phyloP scores from a whole-genome alignment of 2,797 vertebrate genomes.

The Gastrophryne carolinensis region DNA sequence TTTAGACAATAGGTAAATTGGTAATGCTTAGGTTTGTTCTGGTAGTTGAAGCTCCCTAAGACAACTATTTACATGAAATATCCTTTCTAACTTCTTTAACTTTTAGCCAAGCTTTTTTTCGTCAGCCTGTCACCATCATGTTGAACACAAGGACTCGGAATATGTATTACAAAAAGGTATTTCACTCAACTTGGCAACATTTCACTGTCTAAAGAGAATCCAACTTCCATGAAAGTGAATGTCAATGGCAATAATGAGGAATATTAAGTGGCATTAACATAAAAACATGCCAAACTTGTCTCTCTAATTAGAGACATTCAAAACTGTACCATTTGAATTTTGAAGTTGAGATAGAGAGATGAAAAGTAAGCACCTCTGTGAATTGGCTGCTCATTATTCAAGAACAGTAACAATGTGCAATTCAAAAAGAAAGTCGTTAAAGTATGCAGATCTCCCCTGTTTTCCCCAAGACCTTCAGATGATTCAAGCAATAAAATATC shows the following conservation, averaged over 20 bases:
- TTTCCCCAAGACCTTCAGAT: constrained; percentile 60
- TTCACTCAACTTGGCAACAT: background rate
- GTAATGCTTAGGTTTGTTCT: too few species aligned
- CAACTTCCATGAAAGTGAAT: constrained; percentile 25
- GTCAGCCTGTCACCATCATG: background rate
- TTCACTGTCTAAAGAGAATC: background rate
- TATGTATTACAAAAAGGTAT: background rate
- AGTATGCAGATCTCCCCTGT: constrained; percentile 58
- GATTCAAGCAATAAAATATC: constrained; percentile 63
- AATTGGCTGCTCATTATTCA: constrained; percentile 62
- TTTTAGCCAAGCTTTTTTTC: background rate
- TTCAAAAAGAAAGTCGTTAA: constrained; percentile 66
- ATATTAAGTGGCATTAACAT: constrained; percentile 39
- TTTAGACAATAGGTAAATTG: too few species aligned
- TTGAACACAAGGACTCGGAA: background rate
- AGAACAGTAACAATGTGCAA: constrained; percentile 54
- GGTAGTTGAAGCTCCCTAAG: background rate
- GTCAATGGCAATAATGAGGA: constrained; percentile 45
- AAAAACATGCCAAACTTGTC: constrained; percentile 48
- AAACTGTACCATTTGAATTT: constrained; percentile 45
- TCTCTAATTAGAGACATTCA: constrained; percentile 53
- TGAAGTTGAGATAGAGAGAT: constrained; percentile 55
- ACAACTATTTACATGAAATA: background rate
- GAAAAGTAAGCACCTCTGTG: constrained; percentile 56
- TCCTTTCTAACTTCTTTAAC: background rate